Conservation (phyloP, 30 jellyfish, hydroid and myxozoan species). For the Cassiopea andromeda region DNA sequence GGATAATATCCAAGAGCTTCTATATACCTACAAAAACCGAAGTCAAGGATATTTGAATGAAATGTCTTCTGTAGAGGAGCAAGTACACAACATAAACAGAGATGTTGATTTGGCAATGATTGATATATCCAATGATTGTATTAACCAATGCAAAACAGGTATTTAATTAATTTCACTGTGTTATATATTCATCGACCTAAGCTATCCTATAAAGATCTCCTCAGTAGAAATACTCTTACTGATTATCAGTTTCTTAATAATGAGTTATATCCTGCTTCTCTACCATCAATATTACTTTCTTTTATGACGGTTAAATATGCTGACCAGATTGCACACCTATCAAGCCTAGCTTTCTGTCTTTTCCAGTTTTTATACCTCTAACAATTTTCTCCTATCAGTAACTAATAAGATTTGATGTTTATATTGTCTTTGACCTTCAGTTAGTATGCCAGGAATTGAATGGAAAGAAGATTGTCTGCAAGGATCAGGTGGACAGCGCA, state of each 20-base stretch:
- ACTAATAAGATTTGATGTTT: background rate
- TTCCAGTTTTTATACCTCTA: no score
- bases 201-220: no score
- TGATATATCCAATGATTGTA: conserved; percentile 52
- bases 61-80: conserved; percentile 22
- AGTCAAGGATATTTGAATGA: background rate
- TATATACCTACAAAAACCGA: background rate
- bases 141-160: conserved; percentile 54
- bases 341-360: no score
- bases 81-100: background rate
- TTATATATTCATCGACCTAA: no score
- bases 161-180: no score
- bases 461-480: conserved; percentile 51
- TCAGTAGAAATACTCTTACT: no score
- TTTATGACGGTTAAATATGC: no score
- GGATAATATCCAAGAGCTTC: background rate
- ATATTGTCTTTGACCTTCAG: conserved; percentile 2
- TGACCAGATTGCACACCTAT: no score
- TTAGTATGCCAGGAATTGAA: conserved; percentile 56
- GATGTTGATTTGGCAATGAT: conserved; percentile 16
- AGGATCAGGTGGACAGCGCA: conserved; percentile 18
- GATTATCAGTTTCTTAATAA: no score
- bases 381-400: no score
- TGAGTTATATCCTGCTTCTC: no score
- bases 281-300: no score